Conservation (phyloP, 2,888 invertebrate species). For the Drosophila planitibia region DNA sequence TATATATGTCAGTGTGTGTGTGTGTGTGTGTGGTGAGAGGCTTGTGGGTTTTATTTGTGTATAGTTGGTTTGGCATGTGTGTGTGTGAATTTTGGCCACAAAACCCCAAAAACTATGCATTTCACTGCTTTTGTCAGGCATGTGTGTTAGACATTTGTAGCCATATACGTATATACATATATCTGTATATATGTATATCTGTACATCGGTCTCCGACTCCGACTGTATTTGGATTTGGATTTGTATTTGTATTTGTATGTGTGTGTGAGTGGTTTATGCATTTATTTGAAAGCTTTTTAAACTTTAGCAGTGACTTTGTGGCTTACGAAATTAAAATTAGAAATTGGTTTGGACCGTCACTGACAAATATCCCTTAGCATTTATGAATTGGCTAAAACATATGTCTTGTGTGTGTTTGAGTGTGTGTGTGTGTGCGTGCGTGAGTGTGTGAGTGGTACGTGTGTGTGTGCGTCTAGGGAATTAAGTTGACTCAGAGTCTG, state of each 20-base stretch:
- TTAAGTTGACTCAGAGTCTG: conserved; percentile 71
- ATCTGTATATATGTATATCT: conserved; percentile 21
- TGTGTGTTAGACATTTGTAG: conserved; percentile 23
- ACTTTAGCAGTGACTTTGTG: conserved; percentile 77
- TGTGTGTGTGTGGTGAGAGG: conserved; percentile 39
- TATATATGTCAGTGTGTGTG: background rate
- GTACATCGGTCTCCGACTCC: background rate
- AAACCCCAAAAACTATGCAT: conserved; percentile 79
- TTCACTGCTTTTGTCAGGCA: conserved; percentile 70
- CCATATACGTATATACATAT: background rate
- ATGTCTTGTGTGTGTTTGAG: conserved; percentile 23
- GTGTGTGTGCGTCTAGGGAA: conserved; percentile 37
- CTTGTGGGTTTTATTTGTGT: conserved; percentile 52
- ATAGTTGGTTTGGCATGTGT: conserved; percentile 4
- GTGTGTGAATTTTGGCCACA: conserved; percentile 58
- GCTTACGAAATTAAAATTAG: conserved; percentile 82
- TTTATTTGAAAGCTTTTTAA: conserved; percentile 77
- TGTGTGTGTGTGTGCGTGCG: conserved; percentile 16
- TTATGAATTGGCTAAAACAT: conserved; percentile 54
- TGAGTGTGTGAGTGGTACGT: conserved; percentile 7
- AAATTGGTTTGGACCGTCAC: conserved; percentile 73
- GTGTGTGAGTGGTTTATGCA: conserved; percentile 50
- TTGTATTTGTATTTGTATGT: conserved; percentile 48
- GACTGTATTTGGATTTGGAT: conserved; percentile 2
- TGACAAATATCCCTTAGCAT: conserved; percentile 61